Evolutionary conservation across 2,797 vertebrate genomes (phyloP).

Genomic region (Taenioides sp.): DNA sequence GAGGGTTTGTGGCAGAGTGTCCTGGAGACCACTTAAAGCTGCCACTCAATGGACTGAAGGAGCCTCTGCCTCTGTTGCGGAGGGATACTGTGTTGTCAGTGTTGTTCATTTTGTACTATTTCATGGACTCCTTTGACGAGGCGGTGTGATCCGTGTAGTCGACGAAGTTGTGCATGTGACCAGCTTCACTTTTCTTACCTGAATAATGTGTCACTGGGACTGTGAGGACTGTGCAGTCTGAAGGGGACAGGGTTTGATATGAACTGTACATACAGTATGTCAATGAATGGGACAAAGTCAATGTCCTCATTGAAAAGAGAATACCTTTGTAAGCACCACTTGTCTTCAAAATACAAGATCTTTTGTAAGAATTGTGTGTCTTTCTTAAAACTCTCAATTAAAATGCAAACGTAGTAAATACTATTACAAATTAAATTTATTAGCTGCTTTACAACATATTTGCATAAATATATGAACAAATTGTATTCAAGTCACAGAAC

Average conservation of each 20-base stretch:
- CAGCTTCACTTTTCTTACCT: slow-evolving; percentile 81
- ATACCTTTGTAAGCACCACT: slow-evolving; percentile 90
- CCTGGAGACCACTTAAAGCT: slow-evolving; percentile 53
- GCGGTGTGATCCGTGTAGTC: slow-evolving; percentile 59
- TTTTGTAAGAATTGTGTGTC: slow-evolving; percentile 61
- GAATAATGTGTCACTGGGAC: slow-evolving; percentile 73
- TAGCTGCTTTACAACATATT: slow-evolving; percentile 12
- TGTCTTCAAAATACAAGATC: slow-evolving; percentile 90
- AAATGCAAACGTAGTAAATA: slow-evolving; percentile 29
- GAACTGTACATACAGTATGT: slow-evolving; percentile 80
- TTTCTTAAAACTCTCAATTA: slow-evolving; percentile 33
- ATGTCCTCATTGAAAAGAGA: slow-evolving; percentile 82
- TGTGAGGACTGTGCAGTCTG: slow-evolving; percentile 60
- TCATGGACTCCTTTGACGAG: slow-evolving; percentile 70
- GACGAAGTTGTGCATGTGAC: slow-evolving; percentile 85
- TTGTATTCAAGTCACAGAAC: slow-evolving; percentile 43
- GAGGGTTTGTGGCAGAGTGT: slow-evolving; percentile 52
- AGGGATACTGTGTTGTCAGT: slow-evolving; percentile 62
- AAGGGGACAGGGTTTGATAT: slow-evolving; percentile 76
- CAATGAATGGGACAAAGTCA: slow-evolving; percentile 77
- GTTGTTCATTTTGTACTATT: slow-evolving; percentile 70
- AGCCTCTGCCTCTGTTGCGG: slow-evolving; percentile 50
- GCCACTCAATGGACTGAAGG: slow-evolving; percentile 47
- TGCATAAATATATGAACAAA: slow-evolving; percentile 31
- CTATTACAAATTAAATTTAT: slow-evolving; percentile 8